Evolutionary conservation across 2,888 invertebrate species (phyloP).

Genomic region (Gasteruption jaculator): DNA sequence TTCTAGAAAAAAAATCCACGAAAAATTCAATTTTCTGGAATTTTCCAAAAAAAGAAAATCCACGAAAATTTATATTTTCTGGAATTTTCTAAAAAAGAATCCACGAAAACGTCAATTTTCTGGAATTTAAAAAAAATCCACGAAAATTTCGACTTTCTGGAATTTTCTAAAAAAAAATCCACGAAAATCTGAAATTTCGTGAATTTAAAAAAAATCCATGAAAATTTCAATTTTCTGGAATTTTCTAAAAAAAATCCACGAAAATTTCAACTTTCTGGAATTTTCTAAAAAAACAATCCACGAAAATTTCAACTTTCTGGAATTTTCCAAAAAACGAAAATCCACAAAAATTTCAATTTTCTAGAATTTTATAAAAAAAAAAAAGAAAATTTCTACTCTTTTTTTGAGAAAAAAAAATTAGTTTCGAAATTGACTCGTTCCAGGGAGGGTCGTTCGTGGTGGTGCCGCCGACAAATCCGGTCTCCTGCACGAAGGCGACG

Average conservation of each 20-base stretch:
- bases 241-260: too few species aligned
- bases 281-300: not conserved
- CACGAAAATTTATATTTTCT: too few species aligned
- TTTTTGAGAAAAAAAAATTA: too few species aligned
- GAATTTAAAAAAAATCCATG: not conserved
- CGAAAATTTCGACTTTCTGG: too few species aligned
- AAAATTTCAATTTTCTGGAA: not conserved
- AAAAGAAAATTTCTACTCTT: too few species aligned
- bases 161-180: conserved; percentile 13
- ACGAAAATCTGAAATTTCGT: too few species aligned
- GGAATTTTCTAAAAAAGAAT: too few species aligned
- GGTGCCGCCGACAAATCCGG: conserved; percentile 97
- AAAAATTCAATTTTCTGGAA: not conserved
- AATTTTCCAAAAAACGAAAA: conserved; percentile 54
- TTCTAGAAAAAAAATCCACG: not conserved
- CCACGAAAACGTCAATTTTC: too few species aligned
- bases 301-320: not conserved
- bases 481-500: conserved; percentile 92
- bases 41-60: too few species aligned
- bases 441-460: conserved; percentile 86
- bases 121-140: too few species aligned
- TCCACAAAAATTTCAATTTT: conserved; percentile 8
- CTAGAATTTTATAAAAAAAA: too few species aligned
- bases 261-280: too few species aligned
- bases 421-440: not conserved